Evolutionary conservation across 1,140 invertebrate species (phyloP), one percentile per base, ranked within the genome.

Genomic region (Drosophila orosa): DNA sequence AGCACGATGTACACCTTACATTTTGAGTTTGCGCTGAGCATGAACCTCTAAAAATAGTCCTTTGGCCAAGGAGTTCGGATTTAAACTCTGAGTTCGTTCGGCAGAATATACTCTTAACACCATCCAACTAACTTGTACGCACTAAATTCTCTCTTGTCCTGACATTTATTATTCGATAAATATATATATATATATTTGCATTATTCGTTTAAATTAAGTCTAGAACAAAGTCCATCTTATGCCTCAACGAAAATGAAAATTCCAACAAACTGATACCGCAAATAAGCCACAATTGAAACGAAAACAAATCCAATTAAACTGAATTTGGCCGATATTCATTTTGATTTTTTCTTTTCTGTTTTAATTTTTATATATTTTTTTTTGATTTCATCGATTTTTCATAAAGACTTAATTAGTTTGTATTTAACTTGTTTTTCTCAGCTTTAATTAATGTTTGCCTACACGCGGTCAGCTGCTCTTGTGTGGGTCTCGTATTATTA

Each of bases 401-500:
- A 68, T 59, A 67, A 59, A 55, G 73, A 67, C 73, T 67, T 76
- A 76, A 76, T 76, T 76, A 76, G 73, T 76, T 74, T 59, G 71
- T 48, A 59, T 44, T 75, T 71, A 47, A 55, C 40, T 71, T 54
- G 50, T 75, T 56, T 29, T 78, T 61, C 42, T 76, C 45, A 74
- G 67, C 58, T 69, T 71, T 89, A 89, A 80, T 87, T 83, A 89
- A 83, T 84, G 47, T 80, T 89, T 83, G 60, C 78, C 69, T 74
- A 59, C 50, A 57, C 44, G 42, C 52, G 39, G 56, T 37, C 57
- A 17, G 78, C 74, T 80, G 77, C 50, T 37, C 33, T 42, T 77
- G 45, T 58, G 50, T 65, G 62, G 62, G 61, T 72, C 55, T 82
- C 45, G 39, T 65, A 39, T 76, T 77, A 77, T 80, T 66, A 60